Base-by-base conservation (phyloP, 2,113 vertebrate genomes). In the Apistogramma diplotaenia region DNA sequence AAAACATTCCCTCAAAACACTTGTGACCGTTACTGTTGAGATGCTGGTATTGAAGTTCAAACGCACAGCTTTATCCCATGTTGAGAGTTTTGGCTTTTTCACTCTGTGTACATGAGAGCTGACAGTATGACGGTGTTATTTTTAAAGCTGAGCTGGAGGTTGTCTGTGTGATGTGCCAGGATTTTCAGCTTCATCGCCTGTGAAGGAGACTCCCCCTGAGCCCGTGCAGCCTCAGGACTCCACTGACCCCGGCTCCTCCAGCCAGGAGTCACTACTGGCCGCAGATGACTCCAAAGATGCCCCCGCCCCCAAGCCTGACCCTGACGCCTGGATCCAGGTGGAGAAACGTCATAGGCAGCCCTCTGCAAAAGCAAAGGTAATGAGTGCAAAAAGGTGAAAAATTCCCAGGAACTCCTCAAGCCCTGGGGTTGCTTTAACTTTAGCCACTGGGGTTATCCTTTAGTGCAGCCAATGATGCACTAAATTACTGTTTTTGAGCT, bases 251-350 rank as follows among this genome's bases (percentile, higher is more conserved):
- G 40, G 54, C 77, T 83, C 85, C n/a, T 55, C 79, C 76, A 43
- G 81, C 55, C 82, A 84, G 51, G 89, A 86, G 19, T 75, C 88
- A 0, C 76, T 65, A 37, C 81, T 83, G 0, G 13, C 59, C 31
- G 0, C 40, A 1, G 76, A 83, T 3, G 31, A 72, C 33, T 51
- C 82, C 8, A 85, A 81, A 84, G 85, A 81, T 0, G n/a, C 78
- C 21, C 25, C 73, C 81, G 58, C 86, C 29, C 91, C 95, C 21
- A 89, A 95, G 65, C 93, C 96, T 0, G 96, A 97, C 89, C 92
- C 97, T 35, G 97, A 98, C 16, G 95, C 94, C 59, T 98, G 98
- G 98, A 95, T 97, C 89, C 96, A 99, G 94, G 96, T 97, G 75
- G 97, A 97, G 92, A 98, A 96, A 91, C 96, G 96, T 62, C 96